phyloP scores from a whole-genome alignment of 2,888 invertebrate genomes.

The Yponomeuta sedellus region DNA sequence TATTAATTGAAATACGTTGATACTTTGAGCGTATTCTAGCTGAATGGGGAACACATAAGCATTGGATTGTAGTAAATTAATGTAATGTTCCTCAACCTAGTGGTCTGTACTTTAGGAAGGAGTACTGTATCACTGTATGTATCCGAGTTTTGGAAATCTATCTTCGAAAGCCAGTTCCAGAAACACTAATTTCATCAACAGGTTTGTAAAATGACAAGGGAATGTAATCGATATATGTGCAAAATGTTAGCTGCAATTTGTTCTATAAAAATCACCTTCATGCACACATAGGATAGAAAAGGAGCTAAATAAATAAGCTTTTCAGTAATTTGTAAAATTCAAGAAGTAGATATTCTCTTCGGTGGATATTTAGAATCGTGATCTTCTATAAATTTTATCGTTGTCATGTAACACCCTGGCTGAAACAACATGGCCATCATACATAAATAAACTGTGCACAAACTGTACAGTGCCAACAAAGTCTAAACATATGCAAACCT shows the following conservation, averaged over 20 bases:
- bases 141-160: constrained; percentile 25
- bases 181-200: constrained; percentile 10
- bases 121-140: constrained; percentile 45
- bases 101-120: constrained; percentile 57
- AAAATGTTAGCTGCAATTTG: constrained; percentile 73
- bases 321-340: constrained; percentile 5
- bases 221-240: constrained; percentile 37
- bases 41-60: constrained; percentile 74
- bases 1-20: constrained; percentile 69
- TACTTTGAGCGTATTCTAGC: constrained; percentile 75
- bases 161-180: constrained; percentile 7
- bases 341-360: not conserved
- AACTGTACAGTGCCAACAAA: constrained; percentile 64
- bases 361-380: not conserved
- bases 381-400: not conserved
- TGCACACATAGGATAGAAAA: constrained; percentile 36
- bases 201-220: constrained; percentile 37
- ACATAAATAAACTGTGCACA: constrained; percentile 41
- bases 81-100: constrained; percentile 64
- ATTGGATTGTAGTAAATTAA: constrained; percentile 68
- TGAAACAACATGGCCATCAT: constrained; percentile 1
- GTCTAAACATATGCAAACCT: constrained; percentile 27
- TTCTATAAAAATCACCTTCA: constrained; percentile 65
- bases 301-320: constrained; percentile 14
- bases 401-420: constrained; percentile 1